Percentiles rank a stretch among this genome's conserved stretches.
These are phyloP conservation scores for Harpalus rubripes DNA, from an alignment of 2,888 invertebrate species.

Conservation along the genomic window DNA sequence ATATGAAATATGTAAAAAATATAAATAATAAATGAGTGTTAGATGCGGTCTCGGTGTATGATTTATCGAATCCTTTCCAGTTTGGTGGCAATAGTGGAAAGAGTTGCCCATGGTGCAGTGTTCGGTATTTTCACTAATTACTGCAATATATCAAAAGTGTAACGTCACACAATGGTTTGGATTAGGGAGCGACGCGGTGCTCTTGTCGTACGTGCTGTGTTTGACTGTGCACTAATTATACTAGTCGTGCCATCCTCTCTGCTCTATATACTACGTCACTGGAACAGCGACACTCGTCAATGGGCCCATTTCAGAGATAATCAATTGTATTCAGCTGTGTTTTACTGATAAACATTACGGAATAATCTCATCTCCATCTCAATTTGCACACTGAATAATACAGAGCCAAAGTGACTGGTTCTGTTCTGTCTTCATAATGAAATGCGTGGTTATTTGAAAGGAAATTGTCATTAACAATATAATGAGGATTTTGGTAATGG, in stretches of 20 bases:
- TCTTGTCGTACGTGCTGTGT: constrained; percentile 51
- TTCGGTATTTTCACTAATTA: constrained; percentile 56
- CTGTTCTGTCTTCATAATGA: too few relatives aligned
- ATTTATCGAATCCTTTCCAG: neutral
- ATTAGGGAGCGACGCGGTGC: constrained; percentile 35
- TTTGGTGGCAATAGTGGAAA: neutral
- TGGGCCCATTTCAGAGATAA: constrained; percentile 27
- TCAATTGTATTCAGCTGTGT: constrained; percentile 23
- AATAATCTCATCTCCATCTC: constrained; percentile 9
- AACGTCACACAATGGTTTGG: constrained; percentile 60
- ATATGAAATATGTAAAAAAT: neutral
- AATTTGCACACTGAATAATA: neutral
- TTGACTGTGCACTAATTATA: constrained; percentile 57
- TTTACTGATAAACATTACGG: constrained; percentile 33
- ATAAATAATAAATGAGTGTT: neutral
- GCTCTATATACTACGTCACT: neutral
- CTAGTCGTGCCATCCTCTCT: constrained; percentile 41
- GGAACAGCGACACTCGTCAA: constrained; percentile 8
- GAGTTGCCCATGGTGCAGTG: constrained; percentile 4
- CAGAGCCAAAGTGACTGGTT: too few relatives aligned
- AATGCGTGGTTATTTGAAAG: too few relatives aligned
- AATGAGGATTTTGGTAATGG: too few relatives aligned
- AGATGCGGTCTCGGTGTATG: neutral
- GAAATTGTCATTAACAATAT: too few relatives aligned
- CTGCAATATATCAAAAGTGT: constrained; percentile 60